These are phyloP conservation scores for Aphis gossypii DNA, from an alignment of 1,140 invertebrate species.

Conservation along the genomic window DNA sequence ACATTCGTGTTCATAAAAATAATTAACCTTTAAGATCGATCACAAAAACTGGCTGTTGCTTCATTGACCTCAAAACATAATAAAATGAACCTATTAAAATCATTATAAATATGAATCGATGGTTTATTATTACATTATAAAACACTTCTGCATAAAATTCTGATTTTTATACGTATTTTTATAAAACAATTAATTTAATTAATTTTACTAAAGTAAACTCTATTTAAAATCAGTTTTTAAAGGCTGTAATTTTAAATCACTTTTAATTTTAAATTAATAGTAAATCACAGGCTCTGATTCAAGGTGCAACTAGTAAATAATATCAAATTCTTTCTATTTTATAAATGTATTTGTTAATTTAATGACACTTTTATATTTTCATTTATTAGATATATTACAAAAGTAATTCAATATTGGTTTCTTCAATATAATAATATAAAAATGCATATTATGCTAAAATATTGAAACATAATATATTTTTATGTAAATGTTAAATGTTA, in stretches of 20 bases:
- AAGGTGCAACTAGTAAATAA: neutral
- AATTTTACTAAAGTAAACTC: neutral
- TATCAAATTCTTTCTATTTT: neutral
- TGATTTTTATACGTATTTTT: neutral
- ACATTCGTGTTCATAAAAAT: neutral
- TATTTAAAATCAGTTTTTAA: conserved; percentile 3
- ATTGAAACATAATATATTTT: neutral
- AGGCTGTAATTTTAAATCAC: neutral
- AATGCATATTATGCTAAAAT: neutral
- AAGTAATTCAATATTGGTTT: neutral
- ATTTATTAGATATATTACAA: neutral
- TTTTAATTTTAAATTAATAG: neutral
- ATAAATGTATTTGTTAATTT: too few relatives aligned
- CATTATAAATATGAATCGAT: neutral
- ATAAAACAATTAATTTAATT: neutral
- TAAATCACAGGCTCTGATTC: neutral
- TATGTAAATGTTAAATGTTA: neutral
- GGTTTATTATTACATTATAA: too few relatives aligned
- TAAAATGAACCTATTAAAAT: neutral
- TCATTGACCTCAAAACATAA: neutral
- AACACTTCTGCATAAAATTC: neutral
- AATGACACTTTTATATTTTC: neutral
- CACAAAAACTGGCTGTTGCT: neutral
- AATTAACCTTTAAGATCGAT: neutral
- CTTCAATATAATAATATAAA: neutral